Evolutionary conservation across 2,797 vertebrate species (phyloP).

Genomic region (Labeo calbasu): DNA sequence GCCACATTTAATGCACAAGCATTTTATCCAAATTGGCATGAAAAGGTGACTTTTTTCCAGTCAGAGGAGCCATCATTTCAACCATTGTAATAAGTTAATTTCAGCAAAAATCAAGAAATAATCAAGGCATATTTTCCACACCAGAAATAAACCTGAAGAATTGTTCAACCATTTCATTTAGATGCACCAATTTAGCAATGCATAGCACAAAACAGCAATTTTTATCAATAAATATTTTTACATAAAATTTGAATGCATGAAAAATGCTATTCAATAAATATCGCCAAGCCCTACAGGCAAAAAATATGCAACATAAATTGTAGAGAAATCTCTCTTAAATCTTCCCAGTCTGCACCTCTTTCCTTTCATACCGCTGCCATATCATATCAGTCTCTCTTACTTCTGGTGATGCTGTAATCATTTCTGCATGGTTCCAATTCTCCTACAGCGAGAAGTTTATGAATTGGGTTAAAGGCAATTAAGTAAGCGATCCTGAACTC

Average conservation of each 20-base stretch:
- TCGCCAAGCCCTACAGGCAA: background rate
- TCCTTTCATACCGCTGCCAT: conserved; percentile 64
- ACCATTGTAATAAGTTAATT: background rate
- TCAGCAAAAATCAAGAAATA: background rate
- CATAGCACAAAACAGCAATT: background rate
- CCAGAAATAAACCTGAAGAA: background rate
- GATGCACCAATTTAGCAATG: background rate
- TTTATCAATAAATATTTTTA: background rate
- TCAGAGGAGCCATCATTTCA: background rate
- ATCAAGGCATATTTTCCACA: background rate
- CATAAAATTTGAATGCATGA: background rate
- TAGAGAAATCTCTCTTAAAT: conserved; percentile 2
- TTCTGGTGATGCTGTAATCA: conserved; percentile 38
- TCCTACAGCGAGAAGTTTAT: conserved; percentile 26
- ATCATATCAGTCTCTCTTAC: conserved; percentile 12
- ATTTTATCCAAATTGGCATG: background rate
- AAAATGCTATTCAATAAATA: background rate
- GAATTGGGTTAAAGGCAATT: conserved; percentile 77
- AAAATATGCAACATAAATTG: background rate
- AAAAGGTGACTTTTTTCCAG: background rate
- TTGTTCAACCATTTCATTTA: background rate
- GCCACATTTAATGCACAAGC: background rate
- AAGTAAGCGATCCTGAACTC: conserved; percentile 49
- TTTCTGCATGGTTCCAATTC: conserved; percentile 43
- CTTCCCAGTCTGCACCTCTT: conserved; percentile 10